These are phyloP conservation scores for Phyllotis vaccarum DNA, from an alignment of 2,797 vertebrate genomes.

Conservation along the genomic window DNA sequence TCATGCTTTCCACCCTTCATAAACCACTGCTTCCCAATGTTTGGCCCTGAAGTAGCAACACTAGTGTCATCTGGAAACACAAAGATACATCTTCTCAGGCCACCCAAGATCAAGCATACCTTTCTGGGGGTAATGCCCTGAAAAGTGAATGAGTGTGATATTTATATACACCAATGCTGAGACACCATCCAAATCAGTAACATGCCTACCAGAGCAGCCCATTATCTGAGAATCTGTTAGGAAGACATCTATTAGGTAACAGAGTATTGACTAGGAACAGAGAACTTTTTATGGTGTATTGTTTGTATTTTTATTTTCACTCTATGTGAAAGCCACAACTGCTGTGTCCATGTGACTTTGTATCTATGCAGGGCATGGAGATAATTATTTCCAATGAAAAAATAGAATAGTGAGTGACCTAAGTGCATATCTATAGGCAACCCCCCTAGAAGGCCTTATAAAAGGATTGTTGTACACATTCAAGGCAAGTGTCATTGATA, in stretches of 20 bases:
- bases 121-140: background rate
- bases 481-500: conserved; percentile 24
- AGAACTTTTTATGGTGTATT: background rate
- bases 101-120: background rate
- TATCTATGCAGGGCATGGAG: background rate
- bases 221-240: background rate
- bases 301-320: background rate
- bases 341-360: background rate
- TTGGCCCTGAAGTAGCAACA: background rate
- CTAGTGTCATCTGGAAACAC: background rate
- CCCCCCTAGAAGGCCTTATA: background rate
- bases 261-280: background rate
- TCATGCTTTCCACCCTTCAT: background rate
- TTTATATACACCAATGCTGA: background rate
- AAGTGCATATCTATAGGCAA: background rate
- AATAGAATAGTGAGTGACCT: background rate
- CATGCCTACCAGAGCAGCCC: background rate
- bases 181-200: background rate
- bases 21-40: conserved; percentile 15
- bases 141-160: background rate
- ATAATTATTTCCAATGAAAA: conserved; percentile 27
- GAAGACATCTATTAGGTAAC: background rate
- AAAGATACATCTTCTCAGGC: conserved; percentile 1
- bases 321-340: background rate
- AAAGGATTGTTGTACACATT: background rate